phyloP scores from a whole-genome alignment of 2,888 invertebrate species.

The Frankliniella fusca region DNA sequence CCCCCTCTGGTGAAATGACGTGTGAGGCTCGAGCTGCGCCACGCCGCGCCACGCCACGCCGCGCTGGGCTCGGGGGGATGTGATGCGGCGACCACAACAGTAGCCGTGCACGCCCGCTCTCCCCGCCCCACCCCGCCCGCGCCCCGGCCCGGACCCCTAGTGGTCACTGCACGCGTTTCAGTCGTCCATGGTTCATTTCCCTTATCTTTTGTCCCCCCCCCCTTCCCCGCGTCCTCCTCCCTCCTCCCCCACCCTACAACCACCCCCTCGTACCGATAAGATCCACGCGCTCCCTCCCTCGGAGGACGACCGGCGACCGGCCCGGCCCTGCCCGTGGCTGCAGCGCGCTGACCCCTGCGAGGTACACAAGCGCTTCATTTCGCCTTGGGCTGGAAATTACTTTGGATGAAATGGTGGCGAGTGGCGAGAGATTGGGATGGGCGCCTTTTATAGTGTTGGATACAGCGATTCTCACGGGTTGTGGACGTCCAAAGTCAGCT shows the following conservation, averaged over 20 bases:
- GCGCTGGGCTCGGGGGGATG: no score
- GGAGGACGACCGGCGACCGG: neutral
- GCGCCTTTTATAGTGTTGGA: neutral
- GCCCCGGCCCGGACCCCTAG: constrained; percentile 41
- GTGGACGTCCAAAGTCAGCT: neutral
- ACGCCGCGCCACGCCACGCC: neutral
- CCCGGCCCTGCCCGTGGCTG: neutral
- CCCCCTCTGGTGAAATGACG: no score
- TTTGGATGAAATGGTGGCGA: neutral
- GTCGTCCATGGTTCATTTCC: constrained; percentile 3
- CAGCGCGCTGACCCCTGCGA: neutral
- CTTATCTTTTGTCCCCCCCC: constrained; percentile 32
- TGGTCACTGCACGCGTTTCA: constrained; percentile 25
- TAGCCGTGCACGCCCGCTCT: neutral
- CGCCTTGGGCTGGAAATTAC: neutral
- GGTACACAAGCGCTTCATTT: neutral
- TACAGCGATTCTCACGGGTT: neutral
- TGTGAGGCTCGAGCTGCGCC: neutral
- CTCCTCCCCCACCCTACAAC: constrained; percentile 32
- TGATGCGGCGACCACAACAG: no score
- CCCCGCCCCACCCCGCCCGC: constrained; percentile 36
- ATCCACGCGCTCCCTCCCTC: neutral
- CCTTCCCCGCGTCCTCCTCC: no score
- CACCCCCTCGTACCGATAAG: neutral
- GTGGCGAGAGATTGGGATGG: neutral